Base-by-base conservation (phyloP, 2,888 invertebrate species). In the Sesia bembeciformis region DNA sequence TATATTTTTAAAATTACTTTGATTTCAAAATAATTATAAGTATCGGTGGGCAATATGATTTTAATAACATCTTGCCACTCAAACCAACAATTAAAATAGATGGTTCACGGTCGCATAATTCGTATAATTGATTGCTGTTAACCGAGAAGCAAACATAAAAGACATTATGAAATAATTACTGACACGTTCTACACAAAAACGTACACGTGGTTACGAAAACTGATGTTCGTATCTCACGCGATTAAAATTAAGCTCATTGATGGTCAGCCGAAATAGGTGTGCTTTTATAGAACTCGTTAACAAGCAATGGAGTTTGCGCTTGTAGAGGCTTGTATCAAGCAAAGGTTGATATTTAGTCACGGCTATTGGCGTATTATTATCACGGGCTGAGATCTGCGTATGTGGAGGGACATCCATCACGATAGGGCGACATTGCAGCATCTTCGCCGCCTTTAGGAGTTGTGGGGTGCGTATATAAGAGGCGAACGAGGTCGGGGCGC, bases 381-480 rank as follows among this genome's bases (percentile, higher is more conserved):
- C 63, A 62, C 39, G 3, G 4, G 56, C 57, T 62, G 56, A 60
- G 62, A 64, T 67, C 65, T 66, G 67, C 60, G 60, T 66, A 61
- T 64, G 67, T 59, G 69, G 71, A 76, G 72, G 72, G 65, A 70
- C 70, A 71, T 76, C 64, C 60, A 71, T 71, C 74, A 72, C 70
- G 74, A 75, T 78, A 77, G 78, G 80, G 73, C 77, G 74, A 74
- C 72, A 72, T 84, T 82, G 79, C 82, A 63, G 81, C 81, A 84
- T 79, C 80, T 72, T 74, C 73, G 63, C 57, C 60, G 59, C 61
- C 68, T 61, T 64, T 71, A 68, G 66, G 70, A 65, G 67, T 61
- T 67, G 79, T 74, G 78, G 79, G 82, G 81, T 79, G 77, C 70
- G 66, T 74, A 80, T 87, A 87, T 84, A 86, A 82, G 74, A 69